phyloP scores from a whole-genome alignment of 2,888 invertebrate genomes.

The Abrostola triplasia region DNA sequence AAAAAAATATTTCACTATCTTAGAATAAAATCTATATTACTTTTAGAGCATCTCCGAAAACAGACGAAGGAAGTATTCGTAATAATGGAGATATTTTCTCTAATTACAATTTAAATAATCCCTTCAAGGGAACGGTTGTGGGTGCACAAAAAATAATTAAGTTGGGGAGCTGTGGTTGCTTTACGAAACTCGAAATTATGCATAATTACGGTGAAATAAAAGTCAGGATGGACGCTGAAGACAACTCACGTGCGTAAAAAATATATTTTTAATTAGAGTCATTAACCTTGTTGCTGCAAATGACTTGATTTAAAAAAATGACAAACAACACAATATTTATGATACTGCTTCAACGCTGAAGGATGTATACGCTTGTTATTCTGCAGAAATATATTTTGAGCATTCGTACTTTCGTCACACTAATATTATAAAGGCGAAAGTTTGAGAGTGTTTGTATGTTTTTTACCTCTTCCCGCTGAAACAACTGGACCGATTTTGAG shows the following conservation, averaged over 20 bases:
- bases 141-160: conserved; percentile 43
- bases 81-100: conserved; percentile 28
- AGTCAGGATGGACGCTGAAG: conserved; percentile 11
- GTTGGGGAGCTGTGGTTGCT: conserved; percentile 28
- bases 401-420: too few species aligned
- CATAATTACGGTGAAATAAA: conserved; percentile 45
- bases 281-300: conserved; percentile 23
- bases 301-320: background rate
- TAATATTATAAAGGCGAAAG: too few species aligned
- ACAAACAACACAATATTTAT: background rate
- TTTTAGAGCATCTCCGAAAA: background rate
- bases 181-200: conserved; percentile 24
- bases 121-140: conserved; percentile 14
- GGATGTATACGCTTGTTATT: too few species aligned
- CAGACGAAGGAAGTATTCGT: conserved; percentile 5
- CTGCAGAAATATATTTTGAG: too few species aligned
- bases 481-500: too few species aligned
- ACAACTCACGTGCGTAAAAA: conserved; percentile 8
- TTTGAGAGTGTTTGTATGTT: too few species aligned
- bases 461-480: too few species aligned
- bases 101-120: conserved; percentile 45
- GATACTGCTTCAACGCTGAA: background rate
- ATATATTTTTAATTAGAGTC: conserved; percentile 30
- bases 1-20: background rate
- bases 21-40: background rate